Base-by-base conservation (phyloP, 2,113 vertebrate genomes). In the Notechis scutatus region DNA sequence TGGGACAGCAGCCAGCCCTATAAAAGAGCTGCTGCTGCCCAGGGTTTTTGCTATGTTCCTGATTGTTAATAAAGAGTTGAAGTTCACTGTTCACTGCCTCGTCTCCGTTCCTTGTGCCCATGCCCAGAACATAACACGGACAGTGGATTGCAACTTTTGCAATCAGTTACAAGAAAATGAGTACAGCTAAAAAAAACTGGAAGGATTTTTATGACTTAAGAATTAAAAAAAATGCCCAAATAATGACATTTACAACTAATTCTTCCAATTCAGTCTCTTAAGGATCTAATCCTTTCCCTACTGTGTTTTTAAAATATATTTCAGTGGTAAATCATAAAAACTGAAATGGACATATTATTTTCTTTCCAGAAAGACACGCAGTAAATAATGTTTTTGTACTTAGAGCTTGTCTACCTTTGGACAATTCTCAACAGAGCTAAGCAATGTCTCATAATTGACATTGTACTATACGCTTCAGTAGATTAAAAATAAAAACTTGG, bases 161-260 rank as follows among this genome's bases (percentile, higher is more conserved):
- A 86, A 59, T 91, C 91, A 91, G 81, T 57, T 91, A 57, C 54
- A 86, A 47, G 74, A 45, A 91, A 81, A 24, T 91, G 81, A 91
- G 59, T 86, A 86, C 91, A 59, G 21, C 20, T 91, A 15, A 86
- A 39, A 91, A 91, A 86, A 91, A 86, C 15, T n/a, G 81, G 26
- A 42, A 86, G 57, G 81, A 55, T 45, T n/a, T 86, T 47, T 59
- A 59, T 57, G 54, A 57, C 55, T 91, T 91, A 59, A 91, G 45
- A 87, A 91, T 59, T 47, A 56, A 85, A 47, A 59, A 29, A 59
- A 45, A 86, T 50, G 15, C 39, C 86, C 23, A 87, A 87, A 57
- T 86, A 86, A 86, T 59, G 29, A n/a, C 91, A 50, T 59, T 91
- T 91, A 47, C 55, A 91, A 87, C 45, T 91, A 74, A 91, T 12